phyloP scores from a whole-genome alignment of 1,140 invertebrate species.

The Drosophila nikananu region DNA sequence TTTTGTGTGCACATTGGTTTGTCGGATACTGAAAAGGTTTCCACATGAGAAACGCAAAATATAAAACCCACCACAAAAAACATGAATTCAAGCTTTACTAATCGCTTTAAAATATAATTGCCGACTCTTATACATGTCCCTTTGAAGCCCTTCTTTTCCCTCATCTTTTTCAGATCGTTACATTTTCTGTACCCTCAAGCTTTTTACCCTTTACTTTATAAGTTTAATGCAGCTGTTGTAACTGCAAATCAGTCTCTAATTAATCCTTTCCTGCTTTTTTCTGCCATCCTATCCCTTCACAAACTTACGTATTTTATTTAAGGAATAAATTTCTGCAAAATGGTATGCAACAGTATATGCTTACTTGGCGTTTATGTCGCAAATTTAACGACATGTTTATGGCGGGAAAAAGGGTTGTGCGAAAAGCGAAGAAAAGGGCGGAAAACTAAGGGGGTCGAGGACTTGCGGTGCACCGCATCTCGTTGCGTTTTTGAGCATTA shows the following conservation, averaged over 20 bases:
- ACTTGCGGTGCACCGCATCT: constrained; percentile 51
- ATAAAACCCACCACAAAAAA: not conserved
- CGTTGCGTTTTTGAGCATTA: constrained; percentile 76
- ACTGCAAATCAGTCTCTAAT: constrained; percentile 59
- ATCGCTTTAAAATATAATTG: constrained; percentile 1
- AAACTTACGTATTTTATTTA: constrained; percentile 19
- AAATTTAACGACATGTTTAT: constrained; percentile 74
- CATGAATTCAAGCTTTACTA: too few species aligned
- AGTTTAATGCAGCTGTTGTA: constrained; percentile 18
- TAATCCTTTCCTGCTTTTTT: not conserved
- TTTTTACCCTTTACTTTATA: not conserved
- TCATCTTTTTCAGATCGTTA: not conserved
- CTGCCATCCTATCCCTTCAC: not conserved
- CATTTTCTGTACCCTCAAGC: not conserved
- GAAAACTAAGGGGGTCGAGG: not conserved
- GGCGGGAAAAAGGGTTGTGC: not conserved
- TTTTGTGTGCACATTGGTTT: not conserved
- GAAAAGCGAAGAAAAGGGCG: not conserved
- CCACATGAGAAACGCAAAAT: not conserved
- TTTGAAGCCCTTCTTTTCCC: not conserved
- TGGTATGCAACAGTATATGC: constrained; percentile 66
- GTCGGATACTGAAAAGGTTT: not conserved
- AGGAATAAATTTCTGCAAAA: constrained; percentile 50
- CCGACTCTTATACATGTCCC: not conserved
- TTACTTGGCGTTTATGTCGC: constrained; percentile 76